Evolutionary conservation across 37 sponge, comb jelly and placozoan species (phyloP).

Genomic region (Theonella swinhoei): DNA sequence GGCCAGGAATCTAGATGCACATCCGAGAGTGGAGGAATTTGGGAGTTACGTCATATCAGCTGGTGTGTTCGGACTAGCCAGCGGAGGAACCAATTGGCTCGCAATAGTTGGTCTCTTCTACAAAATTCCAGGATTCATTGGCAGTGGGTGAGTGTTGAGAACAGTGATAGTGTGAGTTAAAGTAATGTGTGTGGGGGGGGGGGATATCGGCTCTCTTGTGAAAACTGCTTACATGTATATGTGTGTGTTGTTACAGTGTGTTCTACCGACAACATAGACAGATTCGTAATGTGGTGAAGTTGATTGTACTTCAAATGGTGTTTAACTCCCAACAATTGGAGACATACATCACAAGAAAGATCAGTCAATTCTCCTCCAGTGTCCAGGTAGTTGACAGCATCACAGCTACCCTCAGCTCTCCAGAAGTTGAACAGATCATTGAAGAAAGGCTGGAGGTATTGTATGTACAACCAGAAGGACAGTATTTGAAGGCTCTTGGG

Average conservation of each 20-base stretch:
- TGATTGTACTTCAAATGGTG: constrained; percentile 65
- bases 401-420: constrained; percentile 44
- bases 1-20: background rate
- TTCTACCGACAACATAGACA: constrained; percentile 56
- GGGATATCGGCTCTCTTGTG: background rate
- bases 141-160: constrained; percentile 67
- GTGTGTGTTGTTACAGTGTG: constrained; percentile 41
- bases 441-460: constrained; percentile 35
- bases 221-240: background rate
- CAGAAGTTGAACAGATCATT: constrained; percentile 45
- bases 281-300: constrained; percentile 61
- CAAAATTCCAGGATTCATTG: constrained; percentile 65
- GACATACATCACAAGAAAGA: constrained; percentile 56
- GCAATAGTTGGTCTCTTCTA: constrained; percentile 72
- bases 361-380: constrained; percentile 47
- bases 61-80: constrained; percentile 73
- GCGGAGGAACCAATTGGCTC: constrained; percentile 71
- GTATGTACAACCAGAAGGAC: constrained; percentile 54
- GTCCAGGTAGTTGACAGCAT: constrained; percentile 60
- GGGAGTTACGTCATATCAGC: constrained; percentile 54
- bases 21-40: constrained; percentile 9
- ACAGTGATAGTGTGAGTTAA: background rate
- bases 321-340: constrained; percentile 68
- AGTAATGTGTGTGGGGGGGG: background rate
- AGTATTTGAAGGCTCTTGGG: constrained; percentile 59